phyloP scores from a whole-genome alignment of 2,113 vertebrate species.

The Mesembrinibis cayennensis region DNA sequence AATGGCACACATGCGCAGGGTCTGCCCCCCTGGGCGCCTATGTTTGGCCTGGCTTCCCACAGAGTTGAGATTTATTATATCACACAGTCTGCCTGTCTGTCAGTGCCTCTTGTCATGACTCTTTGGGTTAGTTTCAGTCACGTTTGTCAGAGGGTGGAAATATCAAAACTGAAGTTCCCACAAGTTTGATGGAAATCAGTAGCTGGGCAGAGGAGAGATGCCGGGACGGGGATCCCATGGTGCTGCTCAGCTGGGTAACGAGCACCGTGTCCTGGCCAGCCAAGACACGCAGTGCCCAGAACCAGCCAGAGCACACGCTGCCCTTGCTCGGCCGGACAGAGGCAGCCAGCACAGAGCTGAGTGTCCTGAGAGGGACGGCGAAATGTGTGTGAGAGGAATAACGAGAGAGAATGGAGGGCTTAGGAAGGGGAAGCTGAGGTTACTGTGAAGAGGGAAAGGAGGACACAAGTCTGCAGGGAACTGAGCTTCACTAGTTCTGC shows the following conservation, averaged over 20 bases:
- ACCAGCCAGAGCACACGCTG: fast-evolving
- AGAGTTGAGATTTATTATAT: not conserved
- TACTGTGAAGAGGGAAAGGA: not conserved
- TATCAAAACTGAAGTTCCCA: not conserved
- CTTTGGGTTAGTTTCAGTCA: not conserved
- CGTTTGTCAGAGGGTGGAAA: not conserved
- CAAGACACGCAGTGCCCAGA: not conserved
- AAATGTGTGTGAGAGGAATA: not conserved
- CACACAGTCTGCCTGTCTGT: not conserved
- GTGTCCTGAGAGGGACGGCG: not conserved
- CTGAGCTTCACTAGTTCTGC: not conserved
- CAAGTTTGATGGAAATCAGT: not conserved
- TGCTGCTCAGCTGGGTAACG: not conserved
- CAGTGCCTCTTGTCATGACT: not conserved
- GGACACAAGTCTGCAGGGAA: not conserved
- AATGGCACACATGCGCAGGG: fast-evolving
- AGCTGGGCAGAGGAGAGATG: not conserved
- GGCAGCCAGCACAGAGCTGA: not conserved
- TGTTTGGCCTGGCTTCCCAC: not conserved
- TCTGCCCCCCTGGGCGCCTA: not conserved
- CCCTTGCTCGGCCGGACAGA: fast-evolving
- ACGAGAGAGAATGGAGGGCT: not conserved
- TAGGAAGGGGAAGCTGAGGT: conserved; percentile 5
- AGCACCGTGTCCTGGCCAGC: not conserved
- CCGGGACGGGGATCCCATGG: fast-evolving